Evolutionary conservation across 2,113 vertebrate genomes (phyloP).

Genomic region (Vombatus ursinus): DNA sequence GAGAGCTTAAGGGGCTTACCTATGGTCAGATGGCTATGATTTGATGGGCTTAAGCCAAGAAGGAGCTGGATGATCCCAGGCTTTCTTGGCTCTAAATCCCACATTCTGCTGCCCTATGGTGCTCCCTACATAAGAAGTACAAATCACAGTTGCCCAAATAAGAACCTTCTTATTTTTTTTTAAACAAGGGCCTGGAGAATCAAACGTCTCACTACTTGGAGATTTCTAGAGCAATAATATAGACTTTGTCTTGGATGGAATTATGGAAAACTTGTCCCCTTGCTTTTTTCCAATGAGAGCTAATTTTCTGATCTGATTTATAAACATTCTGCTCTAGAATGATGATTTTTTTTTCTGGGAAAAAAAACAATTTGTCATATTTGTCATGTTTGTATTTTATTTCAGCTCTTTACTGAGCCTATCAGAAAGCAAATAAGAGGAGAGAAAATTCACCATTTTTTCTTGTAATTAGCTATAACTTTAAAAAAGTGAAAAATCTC

Average conservation of each 20-base stretch:
- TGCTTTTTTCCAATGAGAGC: neutral
- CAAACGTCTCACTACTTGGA: neutral
- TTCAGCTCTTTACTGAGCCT: constrained; percentile 43
- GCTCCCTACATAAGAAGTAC: neutral
- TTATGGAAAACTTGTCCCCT: neutral
- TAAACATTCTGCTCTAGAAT: constrained; percentile 18
- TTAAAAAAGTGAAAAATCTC: constrained; percentile 18
- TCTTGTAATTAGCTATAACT: neutral
- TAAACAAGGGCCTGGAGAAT: neutral
- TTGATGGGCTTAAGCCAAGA: neutral
- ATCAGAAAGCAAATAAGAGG: constrained; percentile 55
- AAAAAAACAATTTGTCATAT: constrained; percentile 30
- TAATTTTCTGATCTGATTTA: neutral
- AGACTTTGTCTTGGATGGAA: neutral
- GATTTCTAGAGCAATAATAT: neutral
- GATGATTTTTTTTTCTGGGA: constrained; percentile 59
- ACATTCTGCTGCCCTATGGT: neutral
- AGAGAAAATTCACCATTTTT: neutral
- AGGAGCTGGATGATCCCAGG: neutral
- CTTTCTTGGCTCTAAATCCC: neutral
- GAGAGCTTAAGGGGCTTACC: neutral
- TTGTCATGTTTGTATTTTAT: constrained; percentile 1
- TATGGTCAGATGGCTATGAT: neutral
- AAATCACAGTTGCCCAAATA: neutral
- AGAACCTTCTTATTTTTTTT: neutral